These are phyloP conservation scores for Tenebrosternarchus preto DNA, from an alignment of 2,113 vertebrate genomes.

Conservation along the genomic window DNA sequence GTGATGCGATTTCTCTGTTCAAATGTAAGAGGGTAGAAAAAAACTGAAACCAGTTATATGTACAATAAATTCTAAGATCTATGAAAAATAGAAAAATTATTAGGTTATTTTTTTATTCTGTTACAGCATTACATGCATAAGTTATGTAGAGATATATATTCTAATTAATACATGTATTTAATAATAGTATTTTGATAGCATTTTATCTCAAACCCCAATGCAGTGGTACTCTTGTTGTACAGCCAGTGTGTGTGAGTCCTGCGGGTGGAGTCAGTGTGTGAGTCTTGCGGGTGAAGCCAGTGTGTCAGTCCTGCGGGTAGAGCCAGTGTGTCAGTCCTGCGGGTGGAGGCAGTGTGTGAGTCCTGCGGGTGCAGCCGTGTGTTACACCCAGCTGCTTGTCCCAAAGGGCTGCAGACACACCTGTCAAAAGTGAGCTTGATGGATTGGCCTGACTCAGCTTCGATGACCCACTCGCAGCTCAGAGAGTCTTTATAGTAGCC, in stretches of 20 bases:
- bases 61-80: too few relatives aligned
- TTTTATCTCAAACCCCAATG: conserved; percentile 1
- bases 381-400: too few relatives aligned
- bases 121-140: too few relatives aligned
- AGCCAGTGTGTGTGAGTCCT: background rate
- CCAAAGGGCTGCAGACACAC: conserved; percentile 66
- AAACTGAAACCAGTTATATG: too few relatives aligned
- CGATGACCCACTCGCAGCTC: conserved; percentile 99
- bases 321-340: too few relatives aligned
- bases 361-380: background rate
- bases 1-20: too few relatives aligned
- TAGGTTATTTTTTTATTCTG: too few relatives aligned
- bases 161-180: too few relatives aligned
- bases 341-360: background rate
- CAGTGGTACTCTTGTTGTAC: conserved; percentile 14
- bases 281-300: background rate
- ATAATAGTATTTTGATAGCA: background rate
- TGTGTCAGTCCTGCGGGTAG: background rate
- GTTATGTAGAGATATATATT: too few relatives aligned
- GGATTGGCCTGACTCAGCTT: conserved; percentile 92
- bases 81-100: too few relatives aligned
- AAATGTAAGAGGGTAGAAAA: too few relatives aligned
- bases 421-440: conserved; percentile 99
- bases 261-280: too few relatives aligned
- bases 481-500: conserved; percentile 99